Conservation (phyloP, 2,888 invertebrate species). For the Diplolepis rosae region DNA sequence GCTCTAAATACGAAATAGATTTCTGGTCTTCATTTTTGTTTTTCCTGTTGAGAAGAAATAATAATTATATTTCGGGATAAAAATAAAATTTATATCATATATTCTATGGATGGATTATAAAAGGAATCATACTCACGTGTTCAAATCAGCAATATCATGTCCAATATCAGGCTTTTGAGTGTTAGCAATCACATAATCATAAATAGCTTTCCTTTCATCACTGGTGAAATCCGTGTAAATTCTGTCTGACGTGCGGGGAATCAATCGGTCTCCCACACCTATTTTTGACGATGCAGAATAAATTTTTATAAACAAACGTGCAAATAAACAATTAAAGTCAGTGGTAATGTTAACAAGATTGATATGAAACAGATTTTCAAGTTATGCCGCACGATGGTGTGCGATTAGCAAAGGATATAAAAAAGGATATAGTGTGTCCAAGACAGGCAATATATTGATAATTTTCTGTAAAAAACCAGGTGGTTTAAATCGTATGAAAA, state of each 20-base stretch:
- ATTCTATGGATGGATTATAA: no score
- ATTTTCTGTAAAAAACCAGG: slow-evolving; percentile 68
- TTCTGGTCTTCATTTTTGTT: slow-evolving; percentile 48
- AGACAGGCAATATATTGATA: slow-evolving; percentile 63
- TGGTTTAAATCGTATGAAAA: slow-evolving; percentile 52
- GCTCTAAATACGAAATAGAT: slow-evolving; percentile 60
- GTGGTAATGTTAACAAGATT: slow-evolving; percentile 21
- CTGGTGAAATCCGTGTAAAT: slow-evolving; percentile 69
- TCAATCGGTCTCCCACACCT: slow-evolving; percentile 67
- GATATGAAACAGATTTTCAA: not conserved
- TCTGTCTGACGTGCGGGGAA: slow-evolving; percentile 71
- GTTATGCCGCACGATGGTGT: not conserved
- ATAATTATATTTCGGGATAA: not conserved
- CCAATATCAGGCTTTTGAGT: slow-evolving; percentile 66
- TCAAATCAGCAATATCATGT: slow-evolving; percentile 63
- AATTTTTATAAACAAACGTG: slow-evolving; percentile 30
- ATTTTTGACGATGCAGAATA: slow-evolving; percentile 54
- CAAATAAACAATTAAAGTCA: slow-evolving; percentile 12
- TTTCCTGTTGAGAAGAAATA: slow-evolving; percentile 46
- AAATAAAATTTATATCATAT: no score
- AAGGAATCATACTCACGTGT: slow-evolving; percentile 55
- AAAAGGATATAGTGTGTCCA: slow-evolving; percentile 71
- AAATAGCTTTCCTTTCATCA: slow-evolving; percentile 69
- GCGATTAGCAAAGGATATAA: slow-evolving; percentile 65
- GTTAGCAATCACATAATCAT: slow-evolving; percentile 68